These are phyloP conservation scores for Maccullochella peelii DNA, from an alignment of 2,113 vertebrate genomes.

Conservation along the genomic window DNA sequence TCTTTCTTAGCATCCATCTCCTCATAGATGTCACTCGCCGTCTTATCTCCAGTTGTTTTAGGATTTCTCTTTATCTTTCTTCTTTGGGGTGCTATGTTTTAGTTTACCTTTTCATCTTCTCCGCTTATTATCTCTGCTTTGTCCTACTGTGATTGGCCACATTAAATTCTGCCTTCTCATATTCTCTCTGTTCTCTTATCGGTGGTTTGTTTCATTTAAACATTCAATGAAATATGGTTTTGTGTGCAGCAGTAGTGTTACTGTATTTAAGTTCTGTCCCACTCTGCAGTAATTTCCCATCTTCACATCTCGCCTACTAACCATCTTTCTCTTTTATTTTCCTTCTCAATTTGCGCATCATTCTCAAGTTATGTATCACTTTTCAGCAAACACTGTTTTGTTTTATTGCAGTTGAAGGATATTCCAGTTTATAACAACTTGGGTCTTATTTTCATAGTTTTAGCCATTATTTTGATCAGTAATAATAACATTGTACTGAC, in stretches of 20 bases:
- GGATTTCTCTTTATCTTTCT: conserved; percentile 24
- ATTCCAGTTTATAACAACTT: not conserved
- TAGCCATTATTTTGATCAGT: not conserved
- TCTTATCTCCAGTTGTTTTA: conserved; percentile 28
- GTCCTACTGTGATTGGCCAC: not conserved
- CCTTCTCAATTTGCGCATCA: not conserved
- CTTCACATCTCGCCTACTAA: not conserved
- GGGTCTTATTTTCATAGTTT: not conserved
- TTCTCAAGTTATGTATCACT: not conserved
- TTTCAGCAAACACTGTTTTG: not conserved
- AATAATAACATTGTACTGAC: not conserved
- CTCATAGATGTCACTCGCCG: conserved; percentile 4
- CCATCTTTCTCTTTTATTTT: not conserved
- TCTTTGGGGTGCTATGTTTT: conserved; percentile 18
- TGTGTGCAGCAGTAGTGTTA: not conserved
- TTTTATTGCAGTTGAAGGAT: not conserved
- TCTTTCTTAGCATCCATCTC: conserved; percentile 26
- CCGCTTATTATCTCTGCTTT: not conserved
- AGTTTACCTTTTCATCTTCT: conserved; percentile 16
- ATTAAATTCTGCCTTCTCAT: not conserved
- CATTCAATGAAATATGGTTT: not conserved
- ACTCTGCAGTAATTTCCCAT: not conserved
- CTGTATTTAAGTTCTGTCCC: not conserved
- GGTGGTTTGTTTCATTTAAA: not conserved
- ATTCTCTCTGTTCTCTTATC: not conserved